Percentiles rank a stretch among this genome's conserved stretches.
phyloP scores from a whole-genome alignment of 2,113 vertebrate genomes.

The Chionomys nivalis region DNA sequence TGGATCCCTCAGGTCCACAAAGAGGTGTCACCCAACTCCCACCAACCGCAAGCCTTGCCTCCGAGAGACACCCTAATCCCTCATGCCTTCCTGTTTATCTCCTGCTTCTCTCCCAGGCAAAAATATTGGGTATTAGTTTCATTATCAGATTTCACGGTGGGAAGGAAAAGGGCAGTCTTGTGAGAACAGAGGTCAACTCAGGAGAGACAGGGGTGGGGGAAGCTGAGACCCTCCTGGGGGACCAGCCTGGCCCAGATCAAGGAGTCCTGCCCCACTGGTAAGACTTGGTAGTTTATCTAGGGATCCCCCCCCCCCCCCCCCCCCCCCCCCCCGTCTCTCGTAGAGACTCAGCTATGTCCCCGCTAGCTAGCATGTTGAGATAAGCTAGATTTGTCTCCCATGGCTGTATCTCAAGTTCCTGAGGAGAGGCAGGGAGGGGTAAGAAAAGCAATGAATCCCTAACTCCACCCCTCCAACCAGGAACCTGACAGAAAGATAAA shows the following conservation, averaged over 20 bases:
- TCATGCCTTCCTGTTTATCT: constrained; percentile 87
- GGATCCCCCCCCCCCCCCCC: background rate
- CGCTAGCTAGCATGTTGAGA: background rate
- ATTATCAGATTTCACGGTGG: constrained; percentile 86
- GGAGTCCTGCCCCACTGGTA: background rate
- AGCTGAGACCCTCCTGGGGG: background rate
- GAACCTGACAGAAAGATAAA: background rate
- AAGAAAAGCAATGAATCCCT: background rate
- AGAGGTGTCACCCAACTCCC: constrained; percentile 78
- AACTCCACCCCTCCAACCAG: background rate
- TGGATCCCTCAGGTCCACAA: constrained; percentile 70
- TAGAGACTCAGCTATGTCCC: background rate
- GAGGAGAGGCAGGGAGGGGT: background rate
- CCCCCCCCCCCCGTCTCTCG: background rate
- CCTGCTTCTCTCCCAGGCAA: constrained; percentile 81
- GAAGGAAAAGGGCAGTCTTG: constrained; percentile 71
- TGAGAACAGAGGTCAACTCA: constrained; percentile 66
- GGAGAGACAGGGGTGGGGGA: background rate
- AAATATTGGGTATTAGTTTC: constrained; percentile 83
- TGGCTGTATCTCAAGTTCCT: background rate
- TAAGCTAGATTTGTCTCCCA: fast-evolving
- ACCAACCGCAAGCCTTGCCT: constrained; percentile 75
- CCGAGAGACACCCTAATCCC: constrained; percentile 85
- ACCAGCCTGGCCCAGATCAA: background rate
- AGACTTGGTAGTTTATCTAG: background rate